Conservation (phyloP, 2,113 vertebrate genomes). For the Vulpes vulpes region DNA sequence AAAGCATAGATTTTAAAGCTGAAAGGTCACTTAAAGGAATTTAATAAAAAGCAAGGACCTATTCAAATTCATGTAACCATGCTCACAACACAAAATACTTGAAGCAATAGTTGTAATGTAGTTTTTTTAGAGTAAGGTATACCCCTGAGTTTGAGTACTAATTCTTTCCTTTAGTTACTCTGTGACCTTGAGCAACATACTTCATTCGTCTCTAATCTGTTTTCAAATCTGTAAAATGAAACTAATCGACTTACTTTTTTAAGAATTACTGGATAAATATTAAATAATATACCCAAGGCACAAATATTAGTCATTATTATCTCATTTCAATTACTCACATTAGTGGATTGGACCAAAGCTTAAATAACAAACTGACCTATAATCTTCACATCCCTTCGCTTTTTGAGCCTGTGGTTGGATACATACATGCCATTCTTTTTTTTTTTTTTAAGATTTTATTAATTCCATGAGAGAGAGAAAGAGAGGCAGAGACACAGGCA, state of each 20-base stretch:
- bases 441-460: no score
- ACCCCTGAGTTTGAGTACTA: neutral
- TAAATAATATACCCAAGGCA: neutral
- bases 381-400: neutral
- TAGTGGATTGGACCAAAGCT: neutral
- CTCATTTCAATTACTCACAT: neutral
- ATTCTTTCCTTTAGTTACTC: neutral
- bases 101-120: neutral
- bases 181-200: neutral
- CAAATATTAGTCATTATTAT: neutral
- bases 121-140: neutral
- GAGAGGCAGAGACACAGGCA: no score
- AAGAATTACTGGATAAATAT: neutral
- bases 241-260: neutral
- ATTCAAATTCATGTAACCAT: neutral
- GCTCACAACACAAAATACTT: neutral
- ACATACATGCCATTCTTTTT: neutral
- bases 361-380: neutral
- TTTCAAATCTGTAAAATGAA: neutral
- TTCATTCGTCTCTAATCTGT: neutral
- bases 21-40: neutral
- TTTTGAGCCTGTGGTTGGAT: neutral
- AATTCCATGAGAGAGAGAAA: no score
- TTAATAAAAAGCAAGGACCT: neutral
- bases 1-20: neutral